A percentile compares a stretch with the other conserved stretches of the same genome.
phyloP scores from a whole-genome alignment of 2,113 vertebrate species.

The Chloroceryle aenea region DNA sequence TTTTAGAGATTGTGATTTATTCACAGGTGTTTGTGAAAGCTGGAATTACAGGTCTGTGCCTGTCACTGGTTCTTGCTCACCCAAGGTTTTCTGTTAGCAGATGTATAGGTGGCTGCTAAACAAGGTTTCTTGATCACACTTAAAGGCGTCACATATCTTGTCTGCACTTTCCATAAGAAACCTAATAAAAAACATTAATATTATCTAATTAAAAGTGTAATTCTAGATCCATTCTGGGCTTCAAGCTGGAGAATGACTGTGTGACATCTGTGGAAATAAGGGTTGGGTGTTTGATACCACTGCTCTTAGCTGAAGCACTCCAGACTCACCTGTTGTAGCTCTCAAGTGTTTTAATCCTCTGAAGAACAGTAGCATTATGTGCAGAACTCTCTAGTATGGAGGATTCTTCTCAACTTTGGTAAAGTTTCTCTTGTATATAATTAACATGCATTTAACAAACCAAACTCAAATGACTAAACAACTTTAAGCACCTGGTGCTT shows the following conservation, averaged over 20 bases:
- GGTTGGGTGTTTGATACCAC: neutral
- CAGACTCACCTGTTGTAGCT: neutral
- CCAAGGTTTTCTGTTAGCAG: neutral
- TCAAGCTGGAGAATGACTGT: neutral
- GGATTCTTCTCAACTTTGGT: neutral
- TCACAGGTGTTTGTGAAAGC: fast-evolving
- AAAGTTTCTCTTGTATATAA: neutral
- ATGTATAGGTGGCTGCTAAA: neutral
- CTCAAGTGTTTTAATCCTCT: neutral
- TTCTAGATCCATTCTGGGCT: neutral
- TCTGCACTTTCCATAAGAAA: neutral
- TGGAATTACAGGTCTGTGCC: neutral
- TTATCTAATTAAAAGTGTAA: neutral
- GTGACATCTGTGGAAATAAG: neutral
- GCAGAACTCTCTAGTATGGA: neutral
- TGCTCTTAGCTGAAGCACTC: neutral
- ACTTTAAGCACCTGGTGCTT: fast-evolving
- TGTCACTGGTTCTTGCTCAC: neutral
- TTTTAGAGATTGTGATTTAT: neutral
- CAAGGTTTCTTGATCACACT: neutral
- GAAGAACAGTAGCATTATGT: neutral
- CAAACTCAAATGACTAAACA: neutral
- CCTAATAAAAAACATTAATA: neutral
- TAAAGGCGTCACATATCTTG: neutral
- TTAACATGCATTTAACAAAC: neutral